Conservation (phyloP, 92 coral and sea anemone species). For the Porites rus region DNA sequence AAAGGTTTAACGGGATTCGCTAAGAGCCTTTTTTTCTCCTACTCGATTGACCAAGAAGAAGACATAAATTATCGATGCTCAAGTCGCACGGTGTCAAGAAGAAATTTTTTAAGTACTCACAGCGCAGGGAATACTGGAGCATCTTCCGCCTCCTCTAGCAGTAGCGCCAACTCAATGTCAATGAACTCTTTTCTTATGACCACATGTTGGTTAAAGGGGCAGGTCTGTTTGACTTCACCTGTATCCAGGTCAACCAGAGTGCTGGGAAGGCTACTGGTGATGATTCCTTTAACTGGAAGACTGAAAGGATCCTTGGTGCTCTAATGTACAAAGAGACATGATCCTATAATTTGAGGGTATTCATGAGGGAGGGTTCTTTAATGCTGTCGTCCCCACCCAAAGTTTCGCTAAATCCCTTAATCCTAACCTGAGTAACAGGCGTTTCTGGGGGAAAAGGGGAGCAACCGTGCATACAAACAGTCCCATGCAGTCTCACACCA, state of each 20-base stretch:
- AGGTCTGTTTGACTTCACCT: constrained; percentile 84
- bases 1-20: too few relatives aligned
- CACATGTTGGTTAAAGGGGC: constrained; percentile 84
- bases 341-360: too few relatives aligned
- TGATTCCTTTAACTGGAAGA: constrained; percentile 83
- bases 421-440: too few relatives aligned
- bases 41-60: background rate
- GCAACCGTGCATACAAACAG: too few relatives aligned
- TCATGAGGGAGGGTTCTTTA: too few relatives aligned
- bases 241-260: constrained; percentile 92
- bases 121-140: constrained; percentile 76
- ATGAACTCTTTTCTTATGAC: constrained; percentile 89
- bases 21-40: too few relatives aligned
- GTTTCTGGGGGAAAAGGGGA: too few relatives aligned
- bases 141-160: constrained; percentile 86
- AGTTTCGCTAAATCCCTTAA: too few relatives aligned
- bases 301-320: constrained; percentile 69
- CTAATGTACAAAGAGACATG: constrained; percentile 28
- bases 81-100: too few relatives aligned
- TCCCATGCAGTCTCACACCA: too few relatives aligned
- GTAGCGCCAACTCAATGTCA: constrained; percentile 85
- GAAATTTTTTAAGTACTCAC: constrained; percentile 31
- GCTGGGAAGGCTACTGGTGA: constrained; percentile 91
- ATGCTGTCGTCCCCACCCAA: too few relatives aligned
- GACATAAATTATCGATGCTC: too few relatives aligned